Evolutionary conservation across 1,140 invertebrate species (phyloP), one percentile per base, ranked within the genome.

Genomic region (Drosophila sulfurigaster): DNA sequence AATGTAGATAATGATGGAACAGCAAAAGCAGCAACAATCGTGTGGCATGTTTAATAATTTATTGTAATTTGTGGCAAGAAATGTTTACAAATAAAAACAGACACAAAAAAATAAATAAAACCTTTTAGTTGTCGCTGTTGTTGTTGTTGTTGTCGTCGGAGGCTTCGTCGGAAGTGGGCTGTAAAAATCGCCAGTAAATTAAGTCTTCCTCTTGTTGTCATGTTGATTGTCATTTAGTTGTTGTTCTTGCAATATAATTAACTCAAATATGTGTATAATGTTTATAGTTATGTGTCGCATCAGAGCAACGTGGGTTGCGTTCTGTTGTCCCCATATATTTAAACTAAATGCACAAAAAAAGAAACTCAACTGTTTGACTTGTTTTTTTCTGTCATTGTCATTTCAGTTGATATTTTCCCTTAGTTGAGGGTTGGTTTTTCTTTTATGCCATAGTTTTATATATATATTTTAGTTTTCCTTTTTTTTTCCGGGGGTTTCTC

Each of bases 31-130:
- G 56, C 67, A 78, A 75, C 30, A 72, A 64, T 59, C 70, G 58
- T 78, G 74, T 87, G 69, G 74, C 82, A 82, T 78, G 86, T 52
- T 90, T 91, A 90, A 90, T 91, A 91, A 90, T 91, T 90, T 90
- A 91, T 91, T 82, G 79, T 87, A 91, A 90, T 82, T 90, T 73
- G 70, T 67, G 75, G 60, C 67, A 85, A 80, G 73, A 71, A 72
- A 72, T 51, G 35, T 46, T 70, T 62, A 67, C 16, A 67, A 41
- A 56, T 15, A 73, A 45, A 69, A 49, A 52, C 2, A 59, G 25
- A 56, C 56, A 58, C 11, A 20, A 38, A 16, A 52, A 20, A 28
- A 32, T 25, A 35, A 73, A 58, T 63, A 59, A 49, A 62, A 77
- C 58, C 52, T 52, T 70, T 59, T 63, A 43, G 15, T 45, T 32